Evolutionary conservation across 2,888 invertebrate genomes (phyloP), one percentile per base, ranked within the genome.

Genomic region (Diarsia brunnea): DNA sequence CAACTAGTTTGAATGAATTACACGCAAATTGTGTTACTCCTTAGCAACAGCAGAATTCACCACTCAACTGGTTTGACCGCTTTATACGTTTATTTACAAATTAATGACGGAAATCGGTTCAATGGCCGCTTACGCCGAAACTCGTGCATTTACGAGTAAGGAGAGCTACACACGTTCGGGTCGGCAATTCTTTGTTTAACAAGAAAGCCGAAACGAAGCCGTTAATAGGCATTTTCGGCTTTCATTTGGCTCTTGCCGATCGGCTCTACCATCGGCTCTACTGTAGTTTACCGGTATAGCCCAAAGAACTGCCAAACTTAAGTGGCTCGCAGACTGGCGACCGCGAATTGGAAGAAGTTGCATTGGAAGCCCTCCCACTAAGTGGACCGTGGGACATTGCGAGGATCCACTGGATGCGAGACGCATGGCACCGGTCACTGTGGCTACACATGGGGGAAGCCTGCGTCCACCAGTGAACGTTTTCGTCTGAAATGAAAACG

Each of bases 51-150:
- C 60, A 63, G 43, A 75, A 73, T 79, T 75, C 49, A 68, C 86
- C 51, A 73, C 21, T 38, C 47, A 71, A 84, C 84, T 60, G 67
- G 85, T 87, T 80, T 73, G 67, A 70, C 80, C 73, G 65, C 65
- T 65, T 49, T 51, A 47, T 67, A 61, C 63, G 77, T 77, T 87
- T 81, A 87, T 87, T 79, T 79, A 74, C 75, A 79, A 84, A 69
- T 80, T 63, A 80, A 86, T 75, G 76, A 65, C 60, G 87, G 81
- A 84, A 76, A 73, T 76, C 58, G 60, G 84, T 81, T 84, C 85
- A 87, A 81, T 75, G 81, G 38, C 64, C 87, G 45, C 49, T 53
- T 49, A 51, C 45, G 21, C 53, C 72, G 43, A 74, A 80, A 75
- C 63, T 73, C 67, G 55, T 73, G 73, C 61, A 71, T 76, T 73